Conservation (phyloP, 2,113 vertebrate species). For the Hemiscyllium ocellatum region DNA sequence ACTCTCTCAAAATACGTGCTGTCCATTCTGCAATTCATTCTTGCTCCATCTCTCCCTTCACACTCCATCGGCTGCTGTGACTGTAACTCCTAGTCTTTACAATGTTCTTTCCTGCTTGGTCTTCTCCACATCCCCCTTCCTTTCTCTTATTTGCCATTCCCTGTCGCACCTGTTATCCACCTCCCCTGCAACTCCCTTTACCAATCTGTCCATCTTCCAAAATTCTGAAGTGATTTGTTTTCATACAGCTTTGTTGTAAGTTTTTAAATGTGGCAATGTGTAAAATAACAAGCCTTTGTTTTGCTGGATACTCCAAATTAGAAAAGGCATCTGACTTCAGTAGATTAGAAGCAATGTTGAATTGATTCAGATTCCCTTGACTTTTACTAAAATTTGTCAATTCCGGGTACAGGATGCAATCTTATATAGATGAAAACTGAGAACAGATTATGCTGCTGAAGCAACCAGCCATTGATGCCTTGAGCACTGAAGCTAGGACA, state of each 20-base stretch:
- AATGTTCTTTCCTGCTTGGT: no score
- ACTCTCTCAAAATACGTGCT: no score
- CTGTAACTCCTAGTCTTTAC: no score
- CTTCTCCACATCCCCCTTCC: no score
- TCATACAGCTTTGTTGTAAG: not conserved
- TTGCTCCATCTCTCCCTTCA: no score
- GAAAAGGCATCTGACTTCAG: not conserved
- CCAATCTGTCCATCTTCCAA: no score
- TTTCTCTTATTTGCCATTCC: no score
- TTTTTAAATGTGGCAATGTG: not conserved
- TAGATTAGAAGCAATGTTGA: not conserved
- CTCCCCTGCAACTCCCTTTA: not conserved
- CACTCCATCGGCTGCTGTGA: no score
- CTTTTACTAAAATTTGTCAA: not conserved
- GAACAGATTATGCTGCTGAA: not conserved
- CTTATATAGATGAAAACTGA: not conserved
- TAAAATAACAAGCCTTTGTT: not conserved
- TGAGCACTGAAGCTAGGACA: not conserved
- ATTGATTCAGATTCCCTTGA: not conserved
- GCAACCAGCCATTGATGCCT: not conserved
- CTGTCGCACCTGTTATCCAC: no score
- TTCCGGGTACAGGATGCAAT: not conserved
- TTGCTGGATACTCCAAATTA: not conserved
- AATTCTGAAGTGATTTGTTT: not conserved
- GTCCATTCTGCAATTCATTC: no score